Evolutionary conservation across 2,113 vertebrate genomes (phyloP).

Genomic region (Steatornis caripensis): DNA sequence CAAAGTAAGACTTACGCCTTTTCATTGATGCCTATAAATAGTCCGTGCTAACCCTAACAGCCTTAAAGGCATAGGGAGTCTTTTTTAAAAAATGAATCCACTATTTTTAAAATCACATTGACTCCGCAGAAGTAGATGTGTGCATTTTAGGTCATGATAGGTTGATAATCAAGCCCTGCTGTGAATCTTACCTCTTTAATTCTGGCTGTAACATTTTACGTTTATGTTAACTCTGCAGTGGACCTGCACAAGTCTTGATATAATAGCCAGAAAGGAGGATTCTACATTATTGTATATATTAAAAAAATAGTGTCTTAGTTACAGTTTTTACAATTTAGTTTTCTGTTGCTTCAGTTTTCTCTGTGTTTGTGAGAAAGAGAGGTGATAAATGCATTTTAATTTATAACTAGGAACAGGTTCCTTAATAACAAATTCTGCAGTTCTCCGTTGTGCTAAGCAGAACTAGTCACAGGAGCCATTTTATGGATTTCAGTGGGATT

Average conservation of each 20-base stretch:
- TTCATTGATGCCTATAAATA: slow-evolving; percentile 30
- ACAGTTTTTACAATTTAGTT: not conserved
- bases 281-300: not conserved
- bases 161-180: not conserved
- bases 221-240: not conserved
- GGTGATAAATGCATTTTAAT: not conserved
- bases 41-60: not conserved
- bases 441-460: not conserved
- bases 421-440: not conserved
- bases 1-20: not conserved
- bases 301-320: not conserved
- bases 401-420: not conserved
- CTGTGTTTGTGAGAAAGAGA: not conserved
- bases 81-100: not conserved
- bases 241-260: not conserved
- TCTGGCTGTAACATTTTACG: not conserved
- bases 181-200: not conserved
- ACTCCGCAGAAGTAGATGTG: not conserved
- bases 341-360: not conserved
- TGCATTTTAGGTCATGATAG: not conserved
- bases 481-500: not conserved
- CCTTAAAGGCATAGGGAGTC: not conserved
- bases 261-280: not conserved
- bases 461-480: not conserved
- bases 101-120: not conserved